Conservation (phyloP, 2,113 vertebrate species). For the Aspiorhynchus laticeps region DNA sequence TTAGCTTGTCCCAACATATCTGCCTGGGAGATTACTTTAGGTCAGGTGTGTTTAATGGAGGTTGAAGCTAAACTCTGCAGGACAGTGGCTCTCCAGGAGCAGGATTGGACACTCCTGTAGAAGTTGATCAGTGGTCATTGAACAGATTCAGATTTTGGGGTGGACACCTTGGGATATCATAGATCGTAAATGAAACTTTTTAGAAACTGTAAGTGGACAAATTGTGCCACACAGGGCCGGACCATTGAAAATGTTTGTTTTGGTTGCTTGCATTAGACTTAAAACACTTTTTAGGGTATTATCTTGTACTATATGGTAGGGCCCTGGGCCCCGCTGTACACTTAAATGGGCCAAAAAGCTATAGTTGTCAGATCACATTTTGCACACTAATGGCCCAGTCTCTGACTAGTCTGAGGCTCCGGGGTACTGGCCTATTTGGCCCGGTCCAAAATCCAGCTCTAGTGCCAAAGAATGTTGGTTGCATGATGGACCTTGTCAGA, state of each 20-base stretch:
- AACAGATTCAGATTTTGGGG: background rate
- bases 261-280: background rate
- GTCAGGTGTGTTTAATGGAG: background rate
- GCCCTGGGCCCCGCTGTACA: background rate
- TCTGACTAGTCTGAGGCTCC: background rate
- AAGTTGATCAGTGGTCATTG: background rate
- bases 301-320: background rate
- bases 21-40: background rate
- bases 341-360: background rate
- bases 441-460: background rate
- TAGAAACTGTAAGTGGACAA: background rate
- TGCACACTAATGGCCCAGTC: background rate
- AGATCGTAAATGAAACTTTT: background rate
- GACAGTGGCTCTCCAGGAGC: background rate
- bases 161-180: background rate
- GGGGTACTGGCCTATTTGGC: background rate
- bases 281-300: background rate
- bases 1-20: background rate
- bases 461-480: background rate
- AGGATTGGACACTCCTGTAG: background rate
- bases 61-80: background rate
- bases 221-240: background rate
- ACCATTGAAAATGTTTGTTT: background rate
- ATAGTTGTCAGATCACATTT: background rate
- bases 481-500: slow-evolving; percentile 2